These are phyloP conservation scores for Chymomyza caudatula DNA, from an alignment of 2,888 invertebrate genomes.

Conservation along the genomic window DNA sequence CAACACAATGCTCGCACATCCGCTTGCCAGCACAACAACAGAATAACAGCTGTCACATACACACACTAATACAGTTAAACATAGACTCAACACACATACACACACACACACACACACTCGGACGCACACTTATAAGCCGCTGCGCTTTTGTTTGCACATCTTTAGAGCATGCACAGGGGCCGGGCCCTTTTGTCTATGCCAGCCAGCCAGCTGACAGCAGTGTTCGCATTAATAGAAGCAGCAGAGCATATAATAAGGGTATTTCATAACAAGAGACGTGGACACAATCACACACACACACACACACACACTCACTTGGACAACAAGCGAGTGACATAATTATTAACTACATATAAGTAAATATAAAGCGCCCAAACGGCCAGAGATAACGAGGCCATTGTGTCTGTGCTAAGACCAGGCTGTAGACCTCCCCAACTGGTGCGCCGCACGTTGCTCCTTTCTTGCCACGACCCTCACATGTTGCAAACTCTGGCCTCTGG, in stretches of 20 bases:
- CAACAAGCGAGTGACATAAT: constrained; percentile 58
- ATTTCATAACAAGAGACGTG: constrained; percentile 66
- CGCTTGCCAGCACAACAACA: constrained; percentile 59
- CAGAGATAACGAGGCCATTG: constrained; percentile 57
- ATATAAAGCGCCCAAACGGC: constrained; percentile 60
- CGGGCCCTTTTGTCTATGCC: constrained; percentile 39
- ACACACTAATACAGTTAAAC: constrained; percentile 22
- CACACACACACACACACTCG: constrained; percentile 4
- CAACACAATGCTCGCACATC: constrained; percentile 71
- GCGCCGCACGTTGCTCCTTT: no score
- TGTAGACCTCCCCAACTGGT: background rate
- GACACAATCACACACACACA: constrained; percentile 23
- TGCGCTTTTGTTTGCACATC: constrained; percentile 66
- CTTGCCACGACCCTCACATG: background rate
- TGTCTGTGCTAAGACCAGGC: constrained; percentile 21
- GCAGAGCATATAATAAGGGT: constrained; percentile 69
- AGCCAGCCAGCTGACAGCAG: constrained; percentile 51
- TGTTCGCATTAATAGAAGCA: constrained; percentile 67
- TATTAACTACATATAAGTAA: constrained; percentile 65
- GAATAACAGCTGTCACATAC: constrained; percentile 66
- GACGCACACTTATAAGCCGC: constrained; percentile 9
- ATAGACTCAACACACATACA: background rate
- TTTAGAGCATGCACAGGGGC: constrained; percentile 27
- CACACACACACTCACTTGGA: constrained; percentile 20
- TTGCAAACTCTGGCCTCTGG: background rate